Evolutionary conservation across 2,113 vertebrate genomes (phyloP), one percentile per base, ranked within the genome.

Genomic region (Otolemur garnettii): DNA sequence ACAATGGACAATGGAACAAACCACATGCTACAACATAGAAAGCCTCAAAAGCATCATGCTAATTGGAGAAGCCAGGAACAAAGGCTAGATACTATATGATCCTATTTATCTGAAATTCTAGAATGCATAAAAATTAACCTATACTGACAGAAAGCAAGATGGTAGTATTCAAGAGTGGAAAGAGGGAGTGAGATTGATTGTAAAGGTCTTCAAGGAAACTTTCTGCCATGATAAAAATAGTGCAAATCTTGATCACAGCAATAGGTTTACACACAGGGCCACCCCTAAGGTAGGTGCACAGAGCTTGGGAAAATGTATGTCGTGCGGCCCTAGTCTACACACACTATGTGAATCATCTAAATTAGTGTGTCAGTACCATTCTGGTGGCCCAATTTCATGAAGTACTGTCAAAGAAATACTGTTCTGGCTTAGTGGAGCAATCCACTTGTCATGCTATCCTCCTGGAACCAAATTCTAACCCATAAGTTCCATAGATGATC

Each of bases 41-140:
- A 90, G 60, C 38, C 75, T 92, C 74, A 93, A 82, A 93, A 92
- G 38, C 28, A 30, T 82, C 89, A 82, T 45, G 38, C 74, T 75
- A 82, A 92, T 60, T 90, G 45, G 91, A 90, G 78, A 89, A 96
- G n/a, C 5, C 33, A 89, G 15, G 55, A 22, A 78, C 22, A 95
- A 89, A 90, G 30, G 17, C 13, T 88, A 89, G 2, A n/a, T 89
- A 72, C 7, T 10, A 5, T 86, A 50, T 66, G 5, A 57, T 82
- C 82, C 15, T 22, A 87, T 71, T 79, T 90, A 90, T 75, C 86
- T 82, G 66, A 92, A 94, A 93, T 89, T 60, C 87, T 85, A 71
- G 10, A 69, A 68, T 69, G 91, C 4, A 72, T 33, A 91, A 71
- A 75, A 95, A 94, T 15, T 96, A 88, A 91, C 33, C 79, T 78